Evolutionary conservation across 2,113 vertebrate species (phyloP).

Genomic region (Ginglymostoma cirratum): DNA sequence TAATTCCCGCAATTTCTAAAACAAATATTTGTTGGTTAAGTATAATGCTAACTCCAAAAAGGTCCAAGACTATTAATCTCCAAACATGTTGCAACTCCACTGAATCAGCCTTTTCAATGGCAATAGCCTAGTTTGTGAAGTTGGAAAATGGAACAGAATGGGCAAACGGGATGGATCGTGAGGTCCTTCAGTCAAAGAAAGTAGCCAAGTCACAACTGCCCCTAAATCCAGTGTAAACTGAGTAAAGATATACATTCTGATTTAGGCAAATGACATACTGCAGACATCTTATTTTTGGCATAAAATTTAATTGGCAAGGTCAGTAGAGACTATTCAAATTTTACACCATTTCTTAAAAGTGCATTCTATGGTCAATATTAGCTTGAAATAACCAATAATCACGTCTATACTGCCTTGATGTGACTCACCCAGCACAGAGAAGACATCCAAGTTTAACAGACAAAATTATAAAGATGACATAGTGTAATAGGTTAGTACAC

Average conservation of each 20-base stretch:
- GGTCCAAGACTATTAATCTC: background rate
- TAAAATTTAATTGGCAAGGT: background rate
- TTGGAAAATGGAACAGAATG: background rate
- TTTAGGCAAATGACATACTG: background rate
- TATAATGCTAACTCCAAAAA: too few species aligned
- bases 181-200: background rate
- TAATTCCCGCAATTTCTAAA: background rate
- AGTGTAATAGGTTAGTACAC: background rate
- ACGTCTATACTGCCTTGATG: background rate
- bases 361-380: background rate
- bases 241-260: background rate
- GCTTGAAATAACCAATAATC: background rate
- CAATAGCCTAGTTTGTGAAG: background rate
- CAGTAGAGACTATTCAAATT: background rate
- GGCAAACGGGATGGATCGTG: background rate
- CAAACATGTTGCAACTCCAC: background rate
- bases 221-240: background rate
- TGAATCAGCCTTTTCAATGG: background rate
- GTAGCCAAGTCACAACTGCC: background rate
- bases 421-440: background rate
- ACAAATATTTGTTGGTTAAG: background rate
- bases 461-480: background rate
- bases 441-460: background rate
- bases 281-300: background rate
- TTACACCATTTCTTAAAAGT: background rate